Conservation (phyloP, 2,113 vertebrate species). For the Gadus chalcogrammus region DNA sequence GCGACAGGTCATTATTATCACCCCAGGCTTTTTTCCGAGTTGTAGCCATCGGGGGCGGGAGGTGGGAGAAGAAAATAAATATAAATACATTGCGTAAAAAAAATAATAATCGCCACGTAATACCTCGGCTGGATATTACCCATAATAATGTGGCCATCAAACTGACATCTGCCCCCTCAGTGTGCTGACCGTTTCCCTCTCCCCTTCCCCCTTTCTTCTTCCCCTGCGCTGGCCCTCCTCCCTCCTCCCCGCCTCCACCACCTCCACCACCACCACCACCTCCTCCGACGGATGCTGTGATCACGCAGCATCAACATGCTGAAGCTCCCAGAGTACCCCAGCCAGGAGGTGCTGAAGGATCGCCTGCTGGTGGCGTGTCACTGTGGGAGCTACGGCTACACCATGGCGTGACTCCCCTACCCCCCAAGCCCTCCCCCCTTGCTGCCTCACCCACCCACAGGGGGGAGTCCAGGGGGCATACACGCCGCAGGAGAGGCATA, state of each 20-base stretch:
- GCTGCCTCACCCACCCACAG: background rate
- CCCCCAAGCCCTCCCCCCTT: too few relatives aligned
- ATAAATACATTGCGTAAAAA: too few relatives aligned
- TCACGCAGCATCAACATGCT: slow-evolving; percentile 95
- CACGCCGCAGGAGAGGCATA: background rate
- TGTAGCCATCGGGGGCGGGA: background rate
- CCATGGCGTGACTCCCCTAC: slow-evolving; percentile 82
- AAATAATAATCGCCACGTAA: background rate
- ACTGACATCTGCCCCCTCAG: background rate
- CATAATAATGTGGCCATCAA: background rate
- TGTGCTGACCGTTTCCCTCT: background rate
- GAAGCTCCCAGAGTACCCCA: slow-evolving; percentile 97
- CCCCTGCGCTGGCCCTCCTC: background rate
- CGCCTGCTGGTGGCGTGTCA: slow-evolving; percentile 94
- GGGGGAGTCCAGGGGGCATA: background rate
- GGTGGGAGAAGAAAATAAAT: background rate
- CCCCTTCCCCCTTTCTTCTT: background rate
- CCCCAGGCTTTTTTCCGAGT: background rate
- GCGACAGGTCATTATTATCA: slow-evolving; percentile 21
- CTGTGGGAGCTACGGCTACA: slow-evolving; percentile 98
- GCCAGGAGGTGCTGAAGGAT: slow-evolving; percentile 90
- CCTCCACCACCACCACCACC: background rate
- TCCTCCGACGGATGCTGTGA: slow-evolving; percentile 9
- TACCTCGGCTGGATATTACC: background rate
- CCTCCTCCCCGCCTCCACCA: background rate